These are phyloP conservation scores for Tipula unca DNA, from an alignment of 2,888 invertebrate species.

Conservation along the genomic window DNA sequence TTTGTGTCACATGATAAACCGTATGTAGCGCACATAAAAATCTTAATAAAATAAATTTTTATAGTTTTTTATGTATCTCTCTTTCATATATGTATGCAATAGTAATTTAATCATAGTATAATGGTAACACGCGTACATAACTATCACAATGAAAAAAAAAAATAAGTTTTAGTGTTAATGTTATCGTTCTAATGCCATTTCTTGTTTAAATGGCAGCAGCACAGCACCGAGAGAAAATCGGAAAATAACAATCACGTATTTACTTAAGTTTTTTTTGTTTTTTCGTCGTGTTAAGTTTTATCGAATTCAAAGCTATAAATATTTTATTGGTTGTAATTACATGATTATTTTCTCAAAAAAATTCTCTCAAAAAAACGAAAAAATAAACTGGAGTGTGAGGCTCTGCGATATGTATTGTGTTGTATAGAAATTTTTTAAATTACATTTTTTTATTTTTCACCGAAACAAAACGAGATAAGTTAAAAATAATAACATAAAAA, in stretches of 20 bases:
- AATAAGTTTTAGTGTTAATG: neutral
- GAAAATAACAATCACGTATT: neutral
- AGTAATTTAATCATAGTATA: neutral
- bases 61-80: neutral
- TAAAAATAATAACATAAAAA: neutral
- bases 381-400: neutral
- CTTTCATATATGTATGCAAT: neutral
- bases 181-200: neutral
- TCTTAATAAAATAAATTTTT: neutral
- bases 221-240: neutral
- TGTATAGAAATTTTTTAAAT: neutral
- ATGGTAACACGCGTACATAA: neutral
- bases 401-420: neutral
- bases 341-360: neutral
- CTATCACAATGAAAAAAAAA: neutral
- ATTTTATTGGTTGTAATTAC: constrained; percentile 8
- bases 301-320: neutral
- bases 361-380: too few relatives aligned
- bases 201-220: neutral
- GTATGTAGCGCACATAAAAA: neutral
- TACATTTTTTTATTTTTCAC: neutral
- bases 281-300: neutral
- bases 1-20: neutral
- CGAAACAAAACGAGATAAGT: neutral
- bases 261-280: neutral